phyloP scores from a whole-genome alignment of 2,797 vertebrate genomes.

The Microctenopoma lineatum region DNA sequence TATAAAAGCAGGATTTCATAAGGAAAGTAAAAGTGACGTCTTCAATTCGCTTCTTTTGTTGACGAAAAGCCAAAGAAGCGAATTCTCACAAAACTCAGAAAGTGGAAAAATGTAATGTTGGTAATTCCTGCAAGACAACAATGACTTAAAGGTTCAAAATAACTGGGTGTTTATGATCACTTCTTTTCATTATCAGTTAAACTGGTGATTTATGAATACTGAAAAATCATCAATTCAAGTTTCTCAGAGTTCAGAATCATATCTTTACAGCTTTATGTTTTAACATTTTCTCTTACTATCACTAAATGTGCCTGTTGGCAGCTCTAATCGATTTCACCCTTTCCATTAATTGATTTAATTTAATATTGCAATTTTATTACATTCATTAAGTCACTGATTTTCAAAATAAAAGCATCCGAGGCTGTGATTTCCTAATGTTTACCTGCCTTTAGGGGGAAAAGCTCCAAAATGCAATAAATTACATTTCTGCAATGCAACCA shows the following conservation, averaged over 20 bases:
- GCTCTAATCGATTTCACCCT: neutral
- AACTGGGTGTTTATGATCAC: neutral
- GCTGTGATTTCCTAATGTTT: too few species aligned
- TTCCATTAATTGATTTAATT: neutral
- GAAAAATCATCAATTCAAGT: neutral
- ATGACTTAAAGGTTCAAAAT: neutral
- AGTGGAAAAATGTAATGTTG: neutral
- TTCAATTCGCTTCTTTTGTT: neutral
- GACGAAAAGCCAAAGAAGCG: neutral
- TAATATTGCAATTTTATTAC: neutral
- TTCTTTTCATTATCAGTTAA: neutral
- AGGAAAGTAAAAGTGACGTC: neutral
- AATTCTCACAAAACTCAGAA: neutral
- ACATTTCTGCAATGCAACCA: constrained; percentile 2
- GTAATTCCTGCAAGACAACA: too few species aligned
- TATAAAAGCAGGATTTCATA: neutral
- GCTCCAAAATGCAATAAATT: neutral
- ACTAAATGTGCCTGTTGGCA: too few species aligned
- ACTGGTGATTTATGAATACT: too few species aligned
- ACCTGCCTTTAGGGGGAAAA: neutral
- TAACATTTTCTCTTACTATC: too few species aligned
- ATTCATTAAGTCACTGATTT: neutral
- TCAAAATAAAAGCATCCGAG: neutral
- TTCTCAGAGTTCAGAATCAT: neutral
- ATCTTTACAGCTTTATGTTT: too few species aligned